Evolutionary conservation across 2,113 vertebrate genomes (phyloP).

Genomic region (Eptesicus fuscus): DNA sequence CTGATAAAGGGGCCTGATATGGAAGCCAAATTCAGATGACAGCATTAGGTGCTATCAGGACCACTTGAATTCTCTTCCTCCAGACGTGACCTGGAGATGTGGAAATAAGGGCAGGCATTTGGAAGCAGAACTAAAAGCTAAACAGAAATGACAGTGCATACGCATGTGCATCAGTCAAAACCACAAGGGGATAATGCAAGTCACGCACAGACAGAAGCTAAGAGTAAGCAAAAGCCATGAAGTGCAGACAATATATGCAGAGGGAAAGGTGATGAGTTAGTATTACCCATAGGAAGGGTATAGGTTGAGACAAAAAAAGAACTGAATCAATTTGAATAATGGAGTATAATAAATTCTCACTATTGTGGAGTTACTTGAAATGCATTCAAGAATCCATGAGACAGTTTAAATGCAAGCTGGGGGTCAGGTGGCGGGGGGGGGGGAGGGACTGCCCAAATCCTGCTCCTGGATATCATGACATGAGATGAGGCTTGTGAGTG

Average conservation of each 20-base stretch:
- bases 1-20: not conserved
- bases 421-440: rapidly evolving
- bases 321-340: not conserved
- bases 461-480: not conserved
- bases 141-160: not conserved
- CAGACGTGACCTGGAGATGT: not conserved
- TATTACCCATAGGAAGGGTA: not conserved
- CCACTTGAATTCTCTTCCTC: not conserved
- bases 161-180: not conserved
- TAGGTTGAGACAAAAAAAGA: not conserved
- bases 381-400: not conserved
- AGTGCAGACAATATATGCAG: not conserved
- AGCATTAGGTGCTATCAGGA: not conserved
- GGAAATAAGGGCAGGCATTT: not conserved
- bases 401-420: not conserved
- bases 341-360: not conserved
- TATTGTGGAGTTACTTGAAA: not conserved
- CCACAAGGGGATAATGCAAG: not conserved
- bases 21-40: not conserved
- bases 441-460: rapidly evolving
- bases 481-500: not conserved
- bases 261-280: not conserved
- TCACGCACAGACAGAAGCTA: too few species aligned
- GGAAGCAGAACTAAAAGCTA: not conserved
- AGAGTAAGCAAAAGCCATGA: not conserved